Percentiles rank a stretch among this genome's conserved stretches.
These are phyloP conservation scores for Halcyon senegalensis DNA, from an alignment of 2,113 vertebrate genomes.

Conservation along the genomic window DNA sequence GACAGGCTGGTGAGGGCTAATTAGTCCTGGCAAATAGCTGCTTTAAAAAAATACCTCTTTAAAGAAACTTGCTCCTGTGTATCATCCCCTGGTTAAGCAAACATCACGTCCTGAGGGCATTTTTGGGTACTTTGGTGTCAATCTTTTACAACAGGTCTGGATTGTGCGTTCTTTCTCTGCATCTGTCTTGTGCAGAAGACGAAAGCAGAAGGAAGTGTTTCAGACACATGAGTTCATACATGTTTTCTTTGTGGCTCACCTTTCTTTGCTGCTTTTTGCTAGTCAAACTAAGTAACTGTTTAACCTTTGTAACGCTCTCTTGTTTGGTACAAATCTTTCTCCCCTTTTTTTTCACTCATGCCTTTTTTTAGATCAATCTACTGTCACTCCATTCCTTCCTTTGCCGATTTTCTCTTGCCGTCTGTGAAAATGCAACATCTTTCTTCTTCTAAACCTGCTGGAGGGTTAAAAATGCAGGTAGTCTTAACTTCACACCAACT, in stretches of 20 bases:
- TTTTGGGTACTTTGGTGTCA: background rate
- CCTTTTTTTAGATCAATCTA: background rate
- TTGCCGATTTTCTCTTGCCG: background rate
- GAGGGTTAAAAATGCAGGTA: background rate
- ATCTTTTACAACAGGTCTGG: background rate
- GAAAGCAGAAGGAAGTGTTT: conserved; percentile 62
- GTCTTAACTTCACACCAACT: background rate
- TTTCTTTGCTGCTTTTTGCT: conserved; percentile 24
- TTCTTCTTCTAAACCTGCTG: background rate
- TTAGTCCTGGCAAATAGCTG: background rate
- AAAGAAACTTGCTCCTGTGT: background rate
- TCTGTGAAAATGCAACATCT: background rate
- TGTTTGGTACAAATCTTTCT: background rate
- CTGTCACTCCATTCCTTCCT: background rate
- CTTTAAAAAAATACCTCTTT: background rate
- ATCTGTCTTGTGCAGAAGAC: background rate
- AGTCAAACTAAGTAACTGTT: background rate
- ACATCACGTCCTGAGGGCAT: background rate
- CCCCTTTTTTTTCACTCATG: background rate
- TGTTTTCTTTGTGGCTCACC: background rate
- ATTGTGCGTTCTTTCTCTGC: background rate
- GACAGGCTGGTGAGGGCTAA: background rate
- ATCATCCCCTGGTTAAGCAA: background rate
- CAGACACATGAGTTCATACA: background rate
- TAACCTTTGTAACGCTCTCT: background rate